Percentiles rank a stretch among this genome's conserved stretches.
Evolutionary conservation across 2,113 vertebrate genomes (phyloP).

Genomic region (Arvicanthis niloticus): DNA sequence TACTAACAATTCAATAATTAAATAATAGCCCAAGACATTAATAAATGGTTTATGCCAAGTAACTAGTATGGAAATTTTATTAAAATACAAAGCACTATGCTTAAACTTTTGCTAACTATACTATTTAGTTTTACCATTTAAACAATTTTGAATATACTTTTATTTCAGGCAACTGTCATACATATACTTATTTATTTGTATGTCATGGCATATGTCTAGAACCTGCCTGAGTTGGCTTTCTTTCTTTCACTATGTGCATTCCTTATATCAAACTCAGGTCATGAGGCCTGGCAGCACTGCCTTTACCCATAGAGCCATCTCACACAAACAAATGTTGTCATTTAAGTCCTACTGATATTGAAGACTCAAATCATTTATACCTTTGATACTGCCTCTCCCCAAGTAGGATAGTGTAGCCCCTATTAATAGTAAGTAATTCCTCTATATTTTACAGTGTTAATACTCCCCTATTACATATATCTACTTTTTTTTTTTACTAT

Average conservation of each 20-base stretch:
- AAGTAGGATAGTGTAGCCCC: neutral
- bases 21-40: constrained; percentile 23
- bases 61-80: neutral
- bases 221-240: neutral
- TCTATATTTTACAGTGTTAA: neutral
- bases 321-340: neutral
- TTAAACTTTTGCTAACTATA: neutral
- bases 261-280: neutral
- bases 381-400: neutral
- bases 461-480: neutral
- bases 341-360: neutral
- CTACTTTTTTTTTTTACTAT: no score
- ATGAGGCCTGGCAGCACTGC: neutral
- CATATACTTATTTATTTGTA: neutral
- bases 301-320: neutral
- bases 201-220: neutral
- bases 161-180: neutral
- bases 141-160: neutral
- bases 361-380: neutral
- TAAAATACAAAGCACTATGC: neutral
- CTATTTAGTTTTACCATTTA: neutral
- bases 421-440: neutral
- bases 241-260: neutral
- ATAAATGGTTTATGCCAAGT: neutral
- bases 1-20: constrained; percentile 47